A percentile compares a stretch with the other conserved stretches of the same genome.
phyloP scores from a whole-genome alignment of 2,113 vertebrate genomes.

The Solea solea region DNA sequence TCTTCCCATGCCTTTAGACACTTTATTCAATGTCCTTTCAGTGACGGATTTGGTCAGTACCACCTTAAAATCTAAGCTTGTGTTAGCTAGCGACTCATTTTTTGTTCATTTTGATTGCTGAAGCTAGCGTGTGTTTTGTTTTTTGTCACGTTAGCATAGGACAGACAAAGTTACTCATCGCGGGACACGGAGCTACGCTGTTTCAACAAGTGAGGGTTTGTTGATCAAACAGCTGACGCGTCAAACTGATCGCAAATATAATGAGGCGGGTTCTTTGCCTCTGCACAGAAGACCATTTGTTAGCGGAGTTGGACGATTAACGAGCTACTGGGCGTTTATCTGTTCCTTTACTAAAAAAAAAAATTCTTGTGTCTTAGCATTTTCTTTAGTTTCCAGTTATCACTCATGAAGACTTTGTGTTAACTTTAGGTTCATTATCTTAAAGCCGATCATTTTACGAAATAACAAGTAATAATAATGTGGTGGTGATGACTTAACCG shows the following conservation, averaged over 20 bases:
- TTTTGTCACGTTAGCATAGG: no score
- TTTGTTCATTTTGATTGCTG: no score
- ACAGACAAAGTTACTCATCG: not conserved
- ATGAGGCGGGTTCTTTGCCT: slow-evolving; percentile 21
- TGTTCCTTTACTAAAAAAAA: slow-evolving; percentile 5
- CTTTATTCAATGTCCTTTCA: no score
- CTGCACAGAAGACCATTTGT: slow-evolving; percentile 23
- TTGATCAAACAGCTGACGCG: slow-evolving; percentile 58
- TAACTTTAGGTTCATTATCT: slow-evolving; percentile 58
- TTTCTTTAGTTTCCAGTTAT: slow-evolving; percentile 37
- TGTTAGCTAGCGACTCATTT: no score
- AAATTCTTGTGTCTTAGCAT: slow-evolving; percentile 44
- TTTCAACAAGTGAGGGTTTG: not conserved
- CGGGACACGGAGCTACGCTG: slow-evolving; percentile 12
- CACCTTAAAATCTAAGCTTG: no score
- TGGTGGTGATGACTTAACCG: slow-evolving; percentile 61
- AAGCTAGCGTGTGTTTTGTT: no score
- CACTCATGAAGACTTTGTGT: slow-evolving; percentile 57
- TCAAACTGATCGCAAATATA: slow-evolving; percentile 12
- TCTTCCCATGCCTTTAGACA: no score
- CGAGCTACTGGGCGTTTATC: slow-evolving; percentile 15
- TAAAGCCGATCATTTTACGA: slow-evolving; percentile 59
- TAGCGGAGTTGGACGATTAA: slow-evolving; percentile 14
- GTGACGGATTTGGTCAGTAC: no score
- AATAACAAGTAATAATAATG: slow-evolving; percentile 69